Conservation (phyloP, 2,888 invertebrate species). For the Acanthosoma haemorrhoidale region DNA sequence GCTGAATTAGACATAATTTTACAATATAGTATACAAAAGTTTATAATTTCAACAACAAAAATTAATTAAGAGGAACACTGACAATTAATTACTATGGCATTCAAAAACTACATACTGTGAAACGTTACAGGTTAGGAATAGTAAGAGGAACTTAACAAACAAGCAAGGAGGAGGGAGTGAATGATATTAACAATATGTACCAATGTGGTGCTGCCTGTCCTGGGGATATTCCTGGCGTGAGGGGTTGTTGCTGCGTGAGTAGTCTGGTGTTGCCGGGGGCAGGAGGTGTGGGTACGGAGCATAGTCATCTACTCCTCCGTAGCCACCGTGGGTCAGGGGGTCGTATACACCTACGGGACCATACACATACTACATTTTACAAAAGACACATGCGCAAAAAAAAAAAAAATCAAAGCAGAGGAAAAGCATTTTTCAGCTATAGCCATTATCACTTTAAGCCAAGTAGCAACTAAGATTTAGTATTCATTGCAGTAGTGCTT, state of each 20-base stretch:
- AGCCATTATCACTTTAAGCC: too few species aligned
- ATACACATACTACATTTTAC: constrained; percentile 29
- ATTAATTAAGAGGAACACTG: not conserved
- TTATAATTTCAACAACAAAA: not conserved
- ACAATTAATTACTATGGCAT: not conserved
- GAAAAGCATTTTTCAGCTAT: not conserved
- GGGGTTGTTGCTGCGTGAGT: constrained; percentile 70
- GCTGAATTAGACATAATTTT: not conserved
- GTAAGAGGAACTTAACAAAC: not conserved
- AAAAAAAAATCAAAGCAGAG: not conserved
- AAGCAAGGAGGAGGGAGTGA: not conserved
- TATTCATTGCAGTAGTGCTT: too few species aligned
- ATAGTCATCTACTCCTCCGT: constrained; percentile 76
- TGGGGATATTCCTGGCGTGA: constrained; percentile 72
- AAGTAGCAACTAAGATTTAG: too few species aligned
- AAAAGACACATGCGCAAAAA: not conserved
- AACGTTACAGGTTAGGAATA: not conserved
- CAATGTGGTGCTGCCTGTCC: constrained; percentile 75
- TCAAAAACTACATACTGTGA: not conserved
- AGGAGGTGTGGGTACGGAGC: constrained; percentile 76
- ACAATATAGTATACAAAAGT: not conserved
- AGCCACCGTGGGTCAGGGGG: constrained; percentile 73
- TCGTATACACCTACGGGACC: constrained; percentile 56
- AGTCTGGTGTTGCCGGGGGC: constrained; percentile 61
- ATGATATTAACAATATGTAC: constrained; percentile 48